Percentiles rank a stretch among this genome's conserved stretches.
These are phyloP conservation scores for Chrysolina oricalcia DNA, from an alignment of 2,888 invertebrate genomes.

Conservation along the genomic window DNA sequence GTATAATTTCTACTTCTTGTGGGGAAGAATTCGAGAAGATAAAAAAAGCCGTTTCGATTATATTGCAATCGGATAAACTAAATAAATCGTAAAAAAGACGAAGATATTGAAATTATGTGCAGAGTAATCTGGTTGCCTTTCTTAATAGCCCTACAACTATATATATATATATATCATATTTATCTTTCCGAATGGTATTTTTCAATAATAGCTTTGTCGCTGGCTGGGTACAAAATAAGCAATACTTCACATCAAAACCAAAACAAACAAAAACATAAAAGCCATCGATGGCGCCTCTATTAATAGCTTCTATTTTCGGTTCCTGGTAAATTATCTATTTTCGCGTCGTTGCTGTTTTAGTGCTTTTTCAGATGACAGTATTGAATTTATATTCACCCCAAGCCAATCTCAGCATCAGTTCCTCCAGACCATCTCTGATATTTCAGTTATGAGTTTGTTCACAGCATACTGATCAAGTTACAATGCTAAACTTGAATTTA, in stretches of 20 bases:
- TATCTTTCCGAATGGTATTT: constrained; percentile 31
- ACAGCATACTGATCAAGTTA: background rate
- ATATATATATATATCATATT: constrained; percentile 43
- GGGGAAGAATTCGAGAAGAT: background rate
- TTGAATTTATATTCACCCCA: background rate
- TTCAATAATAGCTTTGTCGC: constrained; percentile 35
- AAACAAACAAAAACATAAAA: constrained; percentile 46
- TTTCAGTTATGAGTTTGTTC: constrained; percentile 3
- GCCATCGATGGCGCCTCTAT: constrained; percentile 40
- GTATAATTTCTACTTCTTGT: background rate
- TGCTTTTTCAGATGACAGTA: constrained; percentile 18
- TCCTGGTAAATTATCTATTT: constrained; percentile 37
- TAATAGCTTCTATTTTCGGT: constrained; percentile 41
- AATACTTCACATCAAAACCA: constrained; percentile 37
- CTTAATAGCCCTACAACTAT: constrained; percentile 29
- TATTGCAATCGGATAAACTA: background rate
- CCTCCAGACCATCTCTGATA: background rate
- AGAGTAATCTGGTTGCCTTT: constrained; percentile 28
- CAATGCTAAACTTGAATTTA: too few relatives aligned
- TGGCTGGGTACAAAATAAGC: constrained; percentile 37
- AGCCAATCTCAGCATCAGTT: background rate
- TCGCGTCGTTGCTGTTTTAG: constrained; percentile 29
- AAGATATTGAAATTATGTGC: constrained; percentile 1
- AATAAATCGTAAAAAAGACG: background rate
- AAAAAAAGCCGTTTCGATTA: background rate